Evolutionary conservation across 2,113 vertebrate genomes (phyloP), one percentile per base, ranked within the genome.

Genomic region (Eurystomus gularis): DNA sequence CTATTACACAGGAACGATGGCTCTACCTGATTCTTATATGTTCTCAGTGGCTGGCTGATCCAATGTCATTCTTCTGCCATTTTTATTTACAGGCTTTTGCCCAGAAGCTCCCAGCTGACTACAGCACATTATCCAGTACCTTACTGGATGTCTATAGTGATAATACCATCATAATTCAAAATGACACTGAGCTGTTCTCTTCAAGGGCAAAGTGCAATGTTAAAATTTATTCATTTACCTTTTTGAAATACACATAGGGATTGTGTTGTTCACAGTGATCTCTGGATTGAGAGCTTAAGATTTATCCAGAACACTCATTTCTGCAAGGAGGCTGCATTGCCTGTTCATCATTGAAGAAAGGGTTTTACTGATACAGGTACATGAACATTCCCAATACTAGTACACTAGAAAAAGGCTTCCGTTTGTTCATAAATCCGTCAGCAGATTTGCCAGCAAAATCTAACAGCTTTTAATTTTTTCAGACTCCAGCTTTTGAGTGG

Each of bases 51-150:
- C 3, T 75, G 42, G 54, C 37, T 76, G 51, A 75, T 13, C 62
- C 31, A 23, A 35, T 35, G 64, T 18, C 26, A 20, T 54, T 52
- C 78, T 82, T 85, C 19, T 42, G 31, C 13, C 28, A 35, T 14
- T 66, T 86, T 70, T 61, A 20, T 57, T 88, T 49, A 46, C 17
- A 37, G 39, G 10, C 17, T 61, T 88, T 86, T 80, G 58, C 57
- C 23, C 28, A 70, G 44, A 71, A 91, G 20, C 55, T 81, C 42
- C 64, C 66, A 12, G 6, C 26, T 37, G n/a, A 52, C 11, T 68
- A 14, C 13, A 39, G 7, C 3, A 13, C 0, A 2, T 25, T 17
- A 60, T 3, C 5, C 52, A 58, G 24, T 17, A 65, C 13, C 40
- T 64, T 65, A 61, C 9, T n/a, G 15, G 16, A 88, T 26, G 18